phyloP scores from a whole-genome alignment of 2,113 vertebrate species.

The Mustelus asterias region DNA sequence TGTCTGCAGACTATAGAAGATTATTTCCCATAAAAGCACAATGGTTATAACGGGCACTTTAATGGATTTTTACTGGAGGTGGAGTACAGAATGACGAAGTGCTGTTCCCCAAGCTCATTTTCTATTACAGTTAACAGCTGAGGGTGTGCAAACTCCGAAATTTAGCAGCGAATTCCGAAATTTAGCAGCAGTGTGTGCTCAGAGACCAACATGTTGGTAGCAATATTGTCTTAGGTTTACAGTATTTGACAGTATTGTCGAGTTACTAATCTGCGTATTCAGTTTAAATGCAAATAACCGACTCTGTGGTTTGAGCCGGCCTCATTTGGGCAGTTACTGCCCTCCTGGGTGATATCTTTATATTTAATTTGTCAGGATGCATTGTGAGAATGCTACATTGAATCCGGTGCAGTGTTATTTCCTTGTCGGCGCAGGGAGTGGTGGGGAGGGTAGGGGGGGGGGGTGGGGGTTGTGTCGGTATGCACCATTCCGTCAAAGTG shows the following conservation, averaged over 20 bases:
- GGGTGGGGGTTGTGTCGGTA: not conserved
- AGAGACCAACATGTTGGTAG: not conserved
- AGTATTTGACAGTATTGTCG: not conserved
- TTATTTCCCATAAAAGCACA: not conserved
- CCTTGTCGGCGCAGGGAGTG: not conserved
- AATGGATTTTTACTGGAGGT: not conserved
- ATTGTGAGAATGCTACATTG: not conserved
- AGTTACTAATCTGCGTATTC: not conserved
- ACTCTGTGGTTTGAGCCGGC: not conserved
- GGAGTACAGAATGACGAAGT: not conserved
- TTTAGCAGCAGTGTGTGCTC: not conserved
- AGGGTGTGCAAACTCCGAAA: not conserved
- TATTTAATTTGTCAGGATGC: not conserved
- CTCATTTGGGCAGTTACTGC: not conserved
- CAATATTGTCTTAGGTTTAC: not conserved
- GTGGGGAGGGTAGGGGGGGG: too few relatives aligned
- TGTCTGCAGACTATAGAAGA: not conserved
- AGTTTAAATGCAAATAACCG: not conserved
- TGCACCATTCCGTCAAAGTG: not conserved
- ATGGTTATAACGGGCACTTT: not conserved
- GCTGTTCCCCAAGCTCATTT: not conserved
- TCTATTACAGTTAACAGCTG: not conserved
- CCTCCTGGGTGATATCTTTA: not conserved
- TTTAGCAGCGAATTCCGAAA: not conserved
- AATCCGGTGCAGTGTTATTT: not conserved